phyloP scores from a whole-genome alignment of 2,888 invertebrate genomes.

The Drosophila fungiperda region DNA sequence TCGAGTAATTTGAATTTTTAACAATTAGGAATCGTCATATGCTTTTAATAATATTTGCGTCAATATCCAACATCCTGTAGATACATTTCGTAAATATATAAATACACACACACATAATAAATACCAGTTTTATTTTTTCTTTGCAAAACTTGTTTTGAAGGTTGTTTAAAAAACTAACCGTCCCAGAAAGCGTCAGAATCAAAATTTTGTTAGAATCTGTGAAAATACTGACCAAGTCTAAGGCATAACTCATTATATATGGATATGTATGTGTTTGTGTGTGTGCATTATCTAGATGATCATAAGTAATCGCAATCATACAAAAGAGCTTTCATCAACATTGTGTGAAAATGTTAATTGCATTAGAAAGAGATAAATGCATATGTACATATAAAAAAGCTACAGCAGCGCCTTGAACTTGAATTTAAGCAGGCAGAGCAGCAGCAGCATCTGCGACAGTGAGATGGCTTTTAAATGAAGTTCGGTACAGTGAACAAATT shows the following conservation, averaged over 20 bases:
- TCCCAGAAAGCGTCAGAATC: conserved; percentile 6
- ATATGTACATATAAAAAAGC: conserved; percentile 6
- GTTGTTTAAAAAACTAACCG: conserved; percentile 40
- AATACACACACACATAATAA: background rate
- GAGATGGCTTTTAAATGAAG: conserved; percentile 65
- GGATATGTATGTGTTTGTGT: background rate
- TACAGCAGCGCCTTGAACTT: conserved; percentile 58
- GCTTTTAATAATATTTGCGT: conserved; percentile 11
- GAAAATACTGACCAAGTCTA: conserved; percentile 82
- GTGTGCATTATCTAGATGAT: conserved; percentile 17
- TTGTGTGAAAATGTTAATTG: conserved; percentile 52
- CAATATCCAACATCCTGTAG: conserved; percentile 43
- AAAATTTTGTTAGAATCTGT: conserved; percentile 32
- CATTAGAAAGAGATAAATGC: conserved; percentile 45
- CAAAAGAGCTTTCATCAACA: conserved; percentile 4
- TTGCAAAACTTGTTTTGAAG: conserved; percentile 69
- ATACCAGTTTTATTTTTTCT: conserved; percentile 52
- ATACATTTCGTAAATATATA: conserved; percentile 24
- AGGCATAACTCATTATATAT: conserved; percentile 64
- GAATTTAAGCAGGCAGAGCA: conserved; percentile 33
- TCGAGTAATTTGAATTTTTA: background rate
- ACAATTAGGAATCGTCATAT: conserved; percentile 10
- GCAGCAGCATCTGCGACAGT: conserved; percentile 26
- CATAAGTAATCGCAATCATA: background rate
- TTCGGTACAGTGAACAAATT: conserved; percentile 62